Evolutionary conservation across 2,888 invertebrate species (phyloP), one percentile per base, ranked within the genome.

Genomic region (Callinectes sapidus): DNA sequence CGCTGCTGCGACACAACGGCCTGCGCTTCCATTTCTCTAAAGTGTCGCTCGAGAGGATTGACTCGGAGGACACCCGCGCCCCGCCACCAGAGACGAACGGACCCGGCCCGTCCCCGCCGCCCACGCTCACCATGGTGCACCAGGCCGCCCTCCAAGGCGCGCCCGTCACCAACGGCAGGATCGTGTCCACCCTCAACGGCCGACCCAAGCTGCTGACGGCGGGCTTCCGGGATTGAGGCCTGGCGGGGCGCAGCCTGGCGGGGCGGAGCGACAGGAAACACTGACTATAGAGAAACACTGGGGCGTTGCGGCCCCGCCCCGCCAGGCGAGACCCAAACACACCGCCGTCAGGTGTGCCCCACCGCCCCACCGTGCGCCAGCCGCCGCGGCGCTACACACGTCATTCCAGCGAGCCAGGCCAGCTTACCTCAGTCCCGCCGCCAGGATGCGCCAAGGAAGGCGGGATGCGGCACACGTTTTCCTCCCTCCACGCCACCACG

Each of bases 31-130:
- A 87, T 35, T 88, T 92, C 87, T 88, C 88, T 16, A 90, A 91
- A 42, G 89, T 92, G 18, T 92, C 92, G 39, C 88, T 92, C 39
- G 92, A 92, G 48, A 77, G 92, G 28, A 92, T 92, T 35, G 92
- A 92, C 88, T 92, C 92, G 8, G 92, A 90, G 61, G 92, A 92
- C 88, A 66, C 81, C 18, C 28, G 35, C 16, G 61, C 42, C 14
- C 39, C 32, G 13, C 39, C 71, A 32, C 8, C 10, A n/a, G 35
- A 28, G 23, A 2, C 10, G 32, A 13, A 39, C 8, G 16, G n/a
- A 42, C 39, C 48, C 10, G 23, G 61, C 10, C 23, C 87, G 23
- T 90, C 85, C 1, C 90, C 61, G 14, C 32, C 66, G 18, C 48
- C 77, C 42, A 28, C 55, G 14, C 61, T 61, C 28, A 23, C 86